Conservation (phyloP, 2,888 invertebrate genomes). For the Venusia cambrica region DNA sequence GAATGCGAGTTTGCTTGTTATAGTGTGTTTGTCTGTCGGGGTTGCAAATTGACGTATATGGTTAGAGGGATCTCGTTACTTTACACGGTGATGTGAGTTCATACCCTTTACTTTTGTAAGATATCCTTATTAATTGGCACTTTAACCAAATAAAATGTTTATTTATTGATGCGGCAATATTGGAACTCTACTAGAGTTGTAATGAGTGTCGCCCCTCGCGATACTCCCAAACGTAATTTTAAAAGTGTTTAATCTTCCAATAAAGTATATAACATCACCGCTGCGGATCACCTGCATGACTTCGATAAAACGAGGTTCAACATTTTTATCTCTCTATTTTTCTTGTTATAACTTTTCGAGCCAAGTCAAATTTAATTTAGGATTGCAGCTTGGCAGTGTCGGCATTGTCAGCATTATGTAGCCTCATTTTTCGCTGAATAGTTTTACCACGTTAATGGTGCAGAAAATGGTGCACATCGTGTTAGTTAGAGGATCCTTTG, state of each 20-base stretch:
- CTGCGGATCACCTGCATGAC: conserved; percentile 8
- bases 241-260: too few species aligned
- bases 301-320: conserved; percentile 7
- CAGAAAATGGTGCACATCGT: conserved; percentile 25
- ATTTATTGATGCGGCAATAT: too few species aligned
- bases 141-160: too few species aligned
- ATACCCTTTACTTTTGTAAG: too few species aligned
- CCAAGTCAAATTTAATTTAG: conserved; percentile 26
- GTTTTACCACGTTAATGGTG: conserved; percentile 28
- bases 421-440: conserved; percentile 24
- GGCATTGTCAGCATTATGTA: background rate
- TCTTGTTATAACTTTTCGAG: conserved; percentile 4
- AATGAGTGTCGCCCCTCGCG: too few species aligned
- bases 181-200: too few species aligned
- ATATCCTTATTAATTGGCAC: too few species aligned
- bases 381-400: conserved; percentile 5
- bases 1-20: conserved; percentile 6
- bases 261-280: conserved; percentile 16
- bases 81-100: too few species aligned
- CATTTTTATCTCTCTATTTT: conserved; percentile 6
- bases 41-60: background rate
- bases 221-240: too few species aligned
- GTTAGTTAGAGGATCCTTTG: conserved; percentile 14
- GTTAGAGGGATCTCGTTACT: too few species aligned
- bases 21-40: background rate